Percentiles rank a stretch among this genome's conserved stretches.
Evolutionary conservation across 1,140 invertebrate genomes (phyloP).

Genomic region (Drosophila chauvacae): DNA sequence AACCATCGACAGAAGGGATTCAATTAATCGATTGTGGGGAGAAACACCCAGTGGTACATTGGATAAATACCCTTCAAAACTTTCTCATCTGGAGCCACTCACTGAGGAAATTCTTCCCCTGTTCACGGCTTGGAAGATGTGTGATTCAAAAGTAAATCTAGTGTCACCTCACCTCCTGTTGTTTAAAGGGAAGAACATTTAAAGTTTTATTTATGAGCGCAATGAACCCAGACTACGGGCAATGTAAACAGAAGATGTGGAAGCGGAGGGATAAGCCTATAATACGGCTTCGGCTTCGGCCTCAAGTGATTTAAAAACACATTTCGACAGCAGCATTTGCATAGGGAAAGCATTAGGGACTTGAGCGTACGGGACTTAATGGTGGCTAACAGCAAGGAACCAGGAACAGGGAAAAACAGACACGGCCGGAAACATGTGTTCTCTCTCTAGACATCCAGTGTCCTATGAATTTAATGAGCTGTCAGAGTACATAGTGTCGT

Average conservation of each 20-base stretch:
- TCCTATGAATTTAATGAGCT: conserved; percentile 18
- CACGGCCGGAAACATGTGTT: conserved; percentile 25
- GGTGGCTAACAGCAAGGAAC: conserved; percentile 2
- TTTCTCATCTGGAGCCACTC: neutral
- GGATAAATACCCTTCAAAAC: neutral
- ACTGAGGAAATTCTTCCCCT: neutral
- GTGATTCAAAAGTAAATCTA: conserved; percentile 16
- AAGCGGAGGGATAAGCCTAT: conserved; percentile 28
- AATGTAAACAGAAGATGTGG: conserved; percentile 42
- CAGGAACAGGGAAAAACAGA: neutral
- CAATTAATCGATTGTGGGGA: conserved; percentile 29
- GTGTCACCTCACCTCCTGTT: conserved; percentile 21
- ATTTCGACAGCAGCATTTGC: conserved; percentile 36
- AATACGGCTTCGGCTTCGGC: conserved; percentile 7
- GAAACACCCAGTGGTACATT: neutral
- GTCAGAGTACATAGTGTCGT: neutral
- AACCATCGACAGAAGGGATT: conserved; percentile 14
- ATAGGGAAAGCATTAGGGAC: conserved; percentile 31
- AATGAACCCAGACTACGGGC: conserved; percentile 42
- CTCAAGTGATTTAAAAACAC: conserved; percentile 52
- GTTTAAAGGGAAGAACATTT: conserved; percentile 21
- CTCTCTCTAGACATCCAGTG: neutral
- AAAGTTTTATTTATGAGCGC: conserved; percentile 53
- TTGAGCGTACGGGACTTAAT: conserved; percentile 17
- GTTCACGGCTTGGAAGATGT: neutral